Conservation (phyloP, 2,888 invertebrate genomes). For the Ormia ochracea region DNA sequence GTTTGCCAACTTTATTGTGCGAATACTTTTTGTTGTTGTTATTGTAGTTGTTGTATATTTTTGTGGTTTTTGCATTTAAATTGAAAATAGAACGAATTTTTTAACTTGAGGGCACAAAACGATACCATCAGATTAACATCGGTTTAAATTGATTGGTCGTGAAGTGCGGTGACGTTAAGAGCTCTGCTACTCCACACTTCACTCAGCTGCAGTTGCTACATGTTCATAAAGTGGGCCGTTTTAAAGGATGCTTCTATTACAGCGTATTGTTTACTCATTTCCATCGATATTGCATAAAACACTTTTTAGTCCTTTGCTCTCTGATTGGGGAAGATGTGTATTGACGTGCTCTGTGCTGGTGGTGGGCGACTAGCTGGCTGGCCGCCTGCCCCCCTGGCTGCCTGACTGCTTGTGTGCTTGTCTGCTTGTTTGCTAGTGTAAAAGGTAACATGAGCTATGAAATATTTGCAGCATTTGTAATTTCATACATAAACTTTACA, state of each 20-base stretch:
- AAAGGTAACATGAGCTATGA: constrained; percentile 45
- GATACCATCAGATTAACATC: constrained; percentile 72
- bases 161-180: constrained; percentile 67
- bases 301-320: neutral
- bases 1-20: too few species aligned
- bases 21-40: too few species aligned
- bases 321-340: constrained; percentile 4
- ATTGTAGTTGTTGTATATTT: constrained; percentile 22
- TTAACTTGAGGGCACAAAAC: constrained; percentile 72
- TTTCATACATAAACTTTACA: constrained; percentile 32
- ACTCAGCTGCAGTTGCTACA: neutral
- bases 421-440: constrained; percentile 42
- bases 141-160: constrained; percentile 74
- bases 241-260: neutral
- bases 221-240: neutral
- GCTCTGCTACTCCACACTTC: constrained; percentile 2
- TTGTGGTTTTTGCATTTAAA: constrained; percentile 73
- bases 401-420: constrained; percentile 30
- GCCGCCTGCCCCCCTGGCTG: too few species aligned
- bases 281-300: neutral
- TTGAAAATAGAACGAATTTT: constrained; percentile 75
- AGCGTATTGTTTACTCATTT: constrained; percentile 37
- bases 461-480: constrained; percentile 50
- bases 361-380: too few species aligned
- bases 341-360: neutral